Percentiles rank a stretch among this genome's conserved stretches.
Evolutionary conservation across 1,140 invertebrate species (phyloP).

Genomic region (Rhopalosiphum padi): DNA sequence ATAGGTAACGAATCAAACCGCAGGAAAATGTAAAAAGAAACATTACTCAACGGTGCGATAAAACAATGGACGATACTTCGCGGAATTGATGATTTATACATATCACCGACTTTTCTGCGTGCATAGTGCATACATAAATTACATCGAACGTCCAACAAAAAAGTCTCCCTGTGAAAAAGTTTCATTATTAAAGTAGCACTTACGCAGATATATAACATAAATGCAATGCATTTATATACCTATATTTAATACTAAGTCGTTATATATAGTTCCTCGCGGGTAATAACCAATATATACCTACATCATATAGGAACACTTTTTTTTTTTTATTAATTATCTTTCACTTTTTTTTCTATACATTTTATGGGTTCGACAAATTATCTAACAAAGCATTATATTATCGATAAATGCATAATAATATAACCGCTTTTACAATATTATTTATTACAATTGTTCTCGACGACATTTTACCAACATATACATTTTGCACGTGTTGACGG

Average conservation of each 20-base stretch:
- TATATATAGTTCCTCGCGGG: no score
- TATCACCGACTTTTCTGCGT: neutral
- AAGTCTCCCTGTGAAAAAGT: neutral
- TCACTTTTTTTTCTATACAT: neutral
- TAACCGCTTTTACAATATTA: neutral
- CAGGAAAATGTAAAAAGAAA: conserved; percentile 23
- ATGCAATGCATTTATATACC: neutral
- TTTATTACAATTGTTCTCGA: neutral
- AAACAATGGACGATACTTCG: conserved; percentile 7
- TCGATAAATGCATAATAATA: neutral
- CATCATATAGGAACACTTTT: neutral
- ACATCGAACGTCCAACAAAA: neutral
- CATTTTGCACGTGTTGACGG: neutral
- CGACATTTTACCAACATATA: neutral
- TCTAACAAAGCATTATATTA: neutral
- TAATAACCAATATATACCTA: neutral
- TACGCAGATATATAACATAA: neutral
- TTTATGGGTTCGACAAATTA: neutral
- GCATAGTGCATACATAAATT: neutral
- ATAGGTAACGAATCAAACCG: conserved; percentile 28
- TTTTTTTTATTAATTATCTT: neutral
- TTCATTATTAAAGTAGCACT: neutral
- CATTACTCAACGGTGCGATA: conserved; percentile 42
- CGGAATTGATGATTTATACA: neutral
- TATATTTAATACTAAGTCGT: no score